These are phyloP conservation scores for Macrocentrus cingulum DNA, from an alignment of 1,140 invertebrate genomes.

Conservation along the genomic window DNA sequence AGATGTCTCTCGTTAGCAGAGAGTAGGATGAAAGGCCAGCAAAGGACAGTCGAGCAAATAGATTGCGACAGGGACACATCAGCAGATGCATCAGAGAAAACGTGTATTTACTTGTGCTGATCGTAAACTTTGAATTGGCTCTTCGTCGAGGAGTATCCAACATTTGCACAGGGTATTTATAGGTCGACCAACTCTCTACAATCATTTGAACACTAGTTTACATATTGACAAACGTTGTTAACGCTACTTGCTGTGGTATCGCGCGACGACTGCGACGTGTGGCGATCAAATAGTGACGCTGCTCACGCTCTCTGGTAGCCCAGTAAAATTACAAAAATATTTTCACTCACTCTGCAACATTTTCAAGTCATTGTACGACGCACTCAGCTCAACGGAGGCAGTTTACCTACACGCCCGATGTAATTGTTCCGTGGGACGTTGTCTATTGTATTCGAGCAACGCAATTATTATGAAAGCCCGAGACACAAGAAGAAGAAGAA, in stretches of 20 bases:
- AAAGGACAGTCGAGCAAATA: no score
- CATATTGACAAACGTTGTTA: constrained; percentile 27
- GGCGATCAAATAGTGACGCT: no score
- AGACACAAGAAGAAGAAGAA: neutral
- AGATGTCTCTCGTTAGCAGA: no score
- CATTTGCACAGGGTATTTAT: constrained; percentile 17
- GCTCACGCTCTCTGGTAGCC: no score
- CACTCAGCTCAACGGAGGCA: neutral
- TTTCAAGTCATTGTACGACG: constrained; percentile 2
- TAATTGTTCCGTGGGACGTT: constrained; percentile 23
- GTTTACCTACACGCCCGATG: constrained; percentile 7
- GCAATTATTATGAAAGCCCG: constrained; percentile 21
- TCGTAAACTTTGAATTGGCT: constrained; percentile 7
- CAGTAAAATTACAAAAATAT: no score
- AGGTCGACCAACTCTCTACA: constrained; percentile 35
- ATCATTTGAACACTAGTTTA: constrained; percentile 30
- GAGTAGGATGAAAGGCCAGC: no score
- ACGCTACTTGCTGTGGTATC: constrained; percentile 11
- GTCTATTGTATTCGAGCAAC: constrained; percentile 13
- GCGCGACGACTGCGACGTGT: neutral
- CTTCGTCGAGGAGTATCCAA: no score
- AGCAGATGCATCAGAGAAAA: no score
- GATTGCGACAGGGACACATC: no score
- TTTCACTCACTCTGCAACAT: no score
- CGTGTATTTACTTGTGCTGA: neutral